Conservation (phyloP, 2,113 vertebrate genomes). For the Sus scrofa region DNA sequence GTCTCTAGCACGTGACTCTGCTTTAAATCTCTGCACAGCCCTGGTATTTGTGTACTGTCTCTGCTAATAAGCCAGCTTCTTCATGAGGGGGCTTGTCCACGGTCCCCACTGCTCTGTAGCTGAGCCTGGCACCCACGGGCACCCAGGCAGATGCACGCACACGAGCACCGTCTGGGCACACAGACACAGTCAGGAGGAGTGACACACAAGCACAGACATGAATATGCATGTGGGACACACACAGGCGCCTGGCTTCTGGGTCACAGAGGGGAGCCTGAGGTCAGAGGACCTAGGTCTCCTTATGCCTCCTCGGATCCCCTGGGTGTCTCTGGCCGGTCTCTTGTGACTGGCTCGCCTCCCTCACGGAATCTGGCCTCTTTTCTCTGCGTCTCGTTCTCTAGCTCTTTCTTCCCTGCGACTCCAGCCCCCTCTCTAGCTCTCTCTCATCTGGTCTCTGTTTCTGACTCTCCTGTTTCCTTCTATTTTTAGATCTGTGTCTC, state of each 20-base stretch:
- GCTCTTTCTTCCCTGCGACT: background rate
- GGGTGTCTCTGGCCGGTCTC: background rate
- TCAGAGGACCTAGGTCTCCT: background rate
- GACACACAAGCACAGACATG: accelerated
- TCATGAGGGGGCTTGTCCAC: background rate
- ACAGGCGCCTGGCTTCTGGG: background rate
- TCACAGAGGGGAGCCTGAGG: background rate
- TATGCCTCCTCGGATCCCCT: background rate
- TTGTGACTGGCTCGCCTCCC: background rate
- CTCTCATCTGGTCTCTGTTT: background rate
- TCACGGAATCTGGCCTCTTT: background rate
- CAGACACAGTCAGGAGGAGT: background rate
- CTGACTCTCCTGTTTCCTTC: background rate
- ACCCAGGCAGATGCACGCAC: background rate
- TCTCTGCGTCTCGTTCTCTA: background rate
- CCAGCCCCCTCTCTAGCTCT: background rate
- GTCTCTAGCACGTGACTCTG: background rate
- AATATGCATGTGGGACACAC: background rate
- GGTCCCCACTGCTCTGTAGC: background rate
- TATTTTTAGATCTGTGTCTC: background rate
- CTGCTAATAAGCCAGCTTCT: background rate
- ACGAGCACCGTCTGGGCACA: background rate
- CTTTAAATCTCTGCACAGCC: background rate
- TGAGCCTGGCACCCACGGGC: background rate
- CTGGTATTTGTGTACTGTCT: background rate